phyloP scores from a whole-genome alignment of 2,113 vertebrate genomes.

The Trogon melanurus region DNA sequence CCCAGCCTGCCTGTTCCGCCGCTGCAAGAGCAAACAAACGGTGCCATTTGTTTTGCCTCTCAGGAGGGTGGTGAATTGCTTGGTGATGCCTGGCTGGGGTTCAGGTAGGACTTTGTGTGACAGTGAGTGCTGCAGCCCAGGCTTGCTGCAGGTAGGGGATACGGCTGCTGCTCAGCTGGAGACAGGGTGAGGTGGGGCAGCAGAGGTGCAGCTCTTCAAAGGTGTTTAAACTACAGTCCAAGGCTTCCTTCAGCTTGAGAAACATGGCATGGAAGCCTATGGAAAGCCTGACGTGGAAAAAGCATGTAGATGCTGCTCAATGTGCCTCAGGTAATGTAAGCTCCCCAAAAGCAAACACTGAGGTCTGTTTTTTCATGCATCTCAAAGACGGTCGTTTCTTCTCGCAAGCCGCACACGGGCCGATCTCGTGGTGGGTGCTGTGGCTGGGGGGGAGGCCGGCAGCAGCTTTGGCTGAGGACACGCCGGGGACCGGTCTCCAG shows the following conservation, averaged over 20 bases:
- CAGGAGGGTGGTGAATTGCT: no score
- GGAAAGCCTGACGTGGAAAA: not conserved
- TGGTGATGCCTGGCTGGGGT: no score
- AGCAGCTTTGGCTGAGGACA: not conserved
- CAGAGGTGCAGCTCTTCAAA: rapidly evolving
- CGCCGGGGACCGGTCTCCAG: rapidly evolving
- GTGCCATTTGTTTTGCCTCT: no score
- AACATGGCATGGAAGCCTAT: not conserved
- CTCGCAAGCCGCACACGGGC: rapidly evolving
- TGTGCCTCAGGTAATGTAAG: not conserved
- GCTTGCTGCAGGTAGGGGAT: no score
- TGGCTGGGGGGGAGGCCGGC: not conserved
- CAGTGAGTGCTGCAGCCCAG: no score
- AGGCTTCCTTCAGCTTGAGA: not conserved
- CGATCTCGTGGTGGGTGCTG: rapidly evolving
- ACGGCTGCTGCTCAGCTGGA: not conserved
- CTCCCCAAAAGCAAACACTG: not conserved
- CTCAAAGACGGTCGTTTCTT: not conserved
- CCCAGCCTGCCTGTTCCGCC: no score
- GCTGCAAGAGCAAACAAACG: no score
- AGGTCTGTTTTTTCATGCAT: not conserved
- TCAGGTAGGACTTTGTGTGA: no score
- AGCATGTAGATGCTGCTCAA: not conserved
- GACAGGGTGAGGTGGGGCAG: not conserved
- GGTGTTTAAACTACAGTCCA: not conserved